Base-by-base conservation (phyloP, 2,113 vertebrate genomes). In the Spea multiplicata region DNA sequence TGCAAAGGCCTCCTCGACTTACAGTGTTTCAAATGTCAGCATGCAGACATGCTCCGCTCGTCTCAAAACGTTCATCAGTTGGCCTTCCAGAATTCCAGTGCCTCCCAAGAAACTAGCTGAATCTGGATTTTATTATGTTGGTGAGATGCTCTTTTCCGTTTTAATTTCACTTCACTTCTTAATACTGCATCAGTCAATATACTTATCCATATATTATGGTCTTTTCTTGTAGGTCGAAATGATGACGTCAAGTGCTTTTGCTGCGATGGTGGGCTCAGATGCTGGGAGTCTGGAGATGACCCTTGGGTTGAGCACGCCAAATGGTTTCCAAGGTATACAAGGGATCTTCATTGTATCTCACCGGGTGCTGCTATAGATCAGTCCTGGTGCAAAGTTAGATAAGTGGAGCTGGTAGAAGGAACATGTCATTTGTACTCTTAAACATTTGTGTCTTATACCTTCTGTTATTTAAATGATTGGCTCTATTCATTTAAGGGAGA, bases 171-270 rank as follows among this genome's bases (percentile, higher is more conserved):
- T 2, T 30, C 2, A 4, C 59, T 49, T 44, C 1, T 0, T 30
- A 30, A 30, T 30, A 30, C 30, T 30, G 4, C 16, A 49, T 50
- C 62, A 3, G 3, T 83, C 16, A 0, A 49, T 2, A 0, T 81
- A 2, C 44, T 3, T 46, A 10, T 13, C 16, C 3, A 8, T 57
- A 44, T 44, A 10, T 7, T 52, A 13, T 53, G n/a, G 62, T 74
- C 3, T 16, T 79, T 79, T 74, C 17, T 66, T 45, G 67, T 78
- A 82, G 97, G 95, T 73, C 94, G 95, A 13, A 98, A 96, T 0
- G 97, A 99, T 84, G 97, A 99, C 4, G 96, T 99, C 44, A 99
- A 98, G 82, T 99, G 97, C 86, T 99, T 98, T 86, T 98, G 95
- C 79, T 99, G 97, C 81, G 97, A 99, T 76, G 97, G 97, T 83